Conservation (phyloP, 2,113 vertebrate genomes). For the Lampris megalopsis region DNA sequence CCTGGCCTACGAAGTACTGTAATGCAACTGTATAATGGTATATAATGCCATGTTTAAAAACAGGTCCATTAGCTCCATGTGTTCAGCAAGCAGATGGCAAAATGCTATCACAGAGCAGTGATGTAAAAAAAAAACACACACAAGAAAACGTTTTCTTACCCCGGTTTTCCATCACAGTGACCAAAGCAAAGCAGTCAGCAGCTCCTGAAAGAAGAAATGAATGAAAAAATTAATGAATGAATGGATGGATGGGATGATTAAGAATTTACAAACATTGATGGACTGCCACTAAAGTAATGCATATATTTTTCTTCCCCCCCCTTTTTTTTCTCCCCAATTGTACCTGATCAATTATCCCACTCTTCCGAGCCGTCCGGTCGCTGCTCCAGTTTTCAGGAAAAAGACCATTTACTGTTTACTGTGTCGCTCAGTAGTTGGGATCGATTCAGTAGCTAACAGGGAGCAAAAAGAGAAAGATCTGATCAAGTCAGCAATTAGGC, state of each 20-base stretch:
- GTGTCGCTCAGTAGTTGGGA: constrained; percentile 15
- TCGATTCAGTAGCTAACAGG: constrained; percentile 22
- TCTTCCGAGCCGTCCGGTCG: too few species aligned
- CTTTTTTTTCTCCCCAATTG: too few species aligned
- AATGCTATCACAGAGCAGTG: not conserved
- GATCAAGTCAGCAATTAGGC: not conserved
- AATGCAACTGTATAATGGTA: too few species aligned
- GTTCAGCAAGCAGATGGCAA: too few species aligned
- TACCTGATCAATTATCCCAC: too few species aligned
- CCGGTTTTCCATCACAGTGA: constrained; percentile 77
- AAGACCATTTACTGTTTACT: not conserved
- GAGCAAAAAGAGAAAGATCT: constrained; percentile 19
- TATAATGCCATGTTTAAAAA: too few species aligned
- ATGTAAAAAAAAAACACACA: not conserved
- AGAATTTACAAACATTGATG: not conserved
- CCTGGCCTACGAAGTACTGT: too few species aligned
- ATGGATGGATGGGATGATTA: not conserved
- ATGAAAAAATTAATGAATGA: not conserved
- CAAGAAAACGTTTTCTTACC: constrained; percentile 62
- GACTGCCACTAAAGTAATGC: not conserved
- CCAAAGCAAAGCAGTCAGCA: constrained; percentile 53
- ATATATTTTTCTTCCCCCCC: not conserved
- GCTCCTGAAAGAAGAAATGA: constrained; percentile 59
- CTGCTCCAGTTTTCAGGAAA: not conserved
- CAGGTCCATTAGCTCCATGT: too few species aligned